These are phyloP conservation scores for Sceloporus tristichus DNA, from an alignment of 2,113 vertebrate genomes.

Conservation along the genomic window DNA sequence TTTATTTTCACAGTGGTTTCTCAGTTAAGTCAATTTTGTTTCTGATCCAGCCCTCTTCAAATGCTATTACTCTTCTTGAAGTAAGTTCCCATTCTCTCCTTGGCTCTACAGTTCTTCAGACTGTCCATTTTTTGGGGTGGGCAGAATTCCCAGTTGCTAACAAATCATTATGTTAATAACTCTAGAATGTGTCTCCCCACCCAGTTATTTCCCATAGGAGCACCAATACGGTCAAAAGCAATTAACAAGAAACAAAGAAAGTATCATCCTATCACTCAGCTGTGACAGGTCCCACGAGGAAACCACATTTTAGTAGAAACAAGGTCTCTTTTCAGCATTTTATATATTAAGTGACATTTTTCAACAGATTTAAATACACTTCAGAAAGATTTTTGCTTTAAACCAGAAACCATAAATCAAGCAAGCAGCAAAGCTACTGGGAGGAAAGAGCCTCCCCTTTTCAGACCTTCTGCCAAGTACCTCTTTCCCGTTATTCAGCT, in stretches of 20 bases:
- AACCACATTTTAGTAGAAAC: constrained; percentile 51
- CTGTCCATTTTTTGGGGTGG: constrained; percentile 30
- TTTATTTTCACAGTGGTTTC: constrained; percentile 28
- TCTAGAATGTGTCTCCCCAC: constrained; percentile 16
- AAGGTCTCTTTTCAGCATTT: constrained; percentile 59
- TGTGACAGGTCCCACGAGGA: constrained; percentile 41
- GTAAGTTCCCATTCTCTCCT: neutral
- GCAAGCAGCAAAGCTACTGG: constrained; percentile 62
- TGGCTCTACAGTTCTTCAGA: constrained; percentile 2
- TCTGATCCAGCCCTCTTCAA: constrained; percentile 40
- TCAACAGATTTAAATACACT: constrained; percentile 66
- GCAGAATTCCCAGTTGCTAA: neutral
- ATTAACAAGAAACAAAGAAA: constrained; percentile 6
- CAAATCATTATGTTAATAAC: neutral
- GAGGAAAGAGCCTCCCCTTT: constrained; percentile 55
- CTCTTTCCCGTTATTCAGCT: constrained; percentile 31
- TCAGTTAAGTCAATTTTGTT: constrained; percentile 16
- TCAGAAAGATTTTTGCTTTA: constrained; percentile 64
- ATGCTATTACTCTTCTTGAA: constrained; percentile 19
- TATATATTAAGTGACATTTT: constrained; percentile 59
- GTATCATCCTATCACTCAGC: constrained; percentile 35
- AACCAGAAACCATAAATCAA: constrained; percentile 71
- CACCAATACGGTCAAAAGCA: constrained; percentile 9
- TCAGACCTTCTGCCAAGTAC: constrained; percentile 25
- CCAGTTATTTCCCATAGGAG: neutral